Evolutionary conservation across 2,797 vertebrate genomes (phyloP).

Genomic region (Mormyrus proboscirostris): DNA sequence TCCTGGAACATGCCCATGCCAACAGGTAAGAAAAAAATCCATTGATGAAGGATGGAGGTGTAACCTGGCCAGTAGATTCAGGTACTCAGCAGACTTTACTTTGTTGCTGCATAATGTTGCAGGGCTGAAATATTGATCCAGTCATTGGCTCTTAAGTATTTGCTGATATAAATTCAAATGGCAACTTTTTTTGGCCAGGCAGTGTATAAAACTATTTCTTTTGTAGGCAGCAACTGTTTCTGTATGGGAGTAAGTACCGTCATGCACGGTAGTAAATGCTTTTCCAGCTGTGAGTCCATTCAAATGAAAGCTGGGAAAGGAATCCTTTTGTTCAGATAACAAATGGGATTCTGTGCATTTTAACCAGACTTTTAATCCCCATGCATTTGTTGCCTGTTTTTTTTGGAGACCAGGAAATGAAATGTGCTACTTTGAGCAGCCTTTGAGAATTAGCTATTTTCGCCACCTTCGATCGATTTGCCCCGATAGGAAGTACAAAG

Average conservation of each 20-base stretch:
- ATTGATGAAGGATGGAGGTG: neutral
- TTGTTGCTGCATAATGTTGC: neutral
- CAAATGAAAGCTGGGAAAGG: neutral
- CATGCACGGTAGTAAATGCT: neutral
- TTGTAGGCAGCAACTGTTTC: neutral
- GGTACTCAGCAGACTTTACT: neutral
- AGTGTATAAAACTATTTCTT: neutral
- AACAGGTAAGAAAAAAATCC: neutral
- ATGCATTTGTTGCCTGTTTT: neutral
- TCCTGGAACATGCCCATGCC: neutral
- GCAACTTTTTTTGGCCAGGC: neutral
- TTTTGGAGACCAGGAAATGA: neutral
- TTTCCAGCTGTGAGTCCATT: neutral
- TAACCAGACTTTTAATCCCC: neutral
- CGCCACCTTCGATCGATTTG: neutral
- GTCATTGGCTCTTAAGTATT: neutral
- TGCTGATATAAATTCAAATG: neutral
- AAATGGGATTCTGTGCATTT: neutral
- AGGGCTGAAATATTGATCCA: neutral
- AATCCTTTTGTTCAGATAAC: neutral
- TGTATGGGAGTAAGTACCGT: neutral
- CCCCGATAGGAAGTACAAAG: neutral
- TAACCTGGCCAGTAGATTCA: neutral
- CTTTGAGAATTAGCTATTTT: neutral
- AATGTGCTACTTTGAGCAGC: neutral